Evolutionary conservation across 2,888 invertebrate genomes (phyloP), one percentile per base, ranked within the genome.

Genomic region (Drosophila seclusa): DNA sequence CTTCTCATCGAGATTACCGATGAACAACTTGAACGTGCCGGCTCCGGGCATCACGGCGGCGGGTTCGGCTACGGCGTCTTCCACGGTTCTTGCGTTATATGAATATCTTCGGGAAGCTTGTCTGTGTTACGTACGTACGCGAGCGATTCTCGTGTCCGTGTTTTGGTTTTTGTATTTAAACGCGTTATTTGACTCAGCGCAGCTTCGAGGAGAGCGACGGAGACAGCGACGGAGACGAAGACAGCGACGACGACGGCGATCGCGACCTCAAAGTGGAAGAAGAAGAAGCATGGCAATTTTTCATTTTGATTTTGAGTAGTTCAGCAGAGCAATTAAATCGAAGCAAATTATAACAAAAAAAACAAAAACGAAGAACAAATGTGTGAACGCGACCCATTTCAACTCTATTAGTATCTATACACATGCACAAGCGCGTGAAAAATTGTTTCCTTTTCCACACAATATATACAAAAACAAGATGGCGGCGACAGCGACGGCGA

Each of bases 1-100:
- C 94, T 97, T 97, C 94, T 98, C 98, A 94, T 97, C 96, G 91
- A 99, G 95, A 94, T 99, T 99, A 93, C 99, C 99, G 95, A 99
- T 97, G 95, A 99, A 99, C 93, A 99, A 97, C 95, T 98, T 98
- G 95, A 97, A 97, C 92, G 97, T 97, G 94, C 97, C 97, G 95
- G 97, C 96, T 95, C 96, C 97, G 95, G 97, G 97, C 97, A 97
- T 97, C 79, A 83, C 88, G 88, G 88, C 90, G 90, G 64, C 90
- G 85, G 75, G 69, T 63, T 83, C 89, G 71, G 77, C 84, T 78
- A 76, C 85, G 90, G 82, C 78, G 82, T 87, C 85, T 70, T 86
- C 85, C 85, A 86, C 85, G 85, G 87, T 85, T 89, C 73, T 78
- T 76, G 52, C 72, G 76, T 89, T 89, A 73, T 66, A 68, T 81